Evolutionary conservation across 2,888 invertebrate species (phyloP).

Genomic region (Crioceris asparagi): DNA sequence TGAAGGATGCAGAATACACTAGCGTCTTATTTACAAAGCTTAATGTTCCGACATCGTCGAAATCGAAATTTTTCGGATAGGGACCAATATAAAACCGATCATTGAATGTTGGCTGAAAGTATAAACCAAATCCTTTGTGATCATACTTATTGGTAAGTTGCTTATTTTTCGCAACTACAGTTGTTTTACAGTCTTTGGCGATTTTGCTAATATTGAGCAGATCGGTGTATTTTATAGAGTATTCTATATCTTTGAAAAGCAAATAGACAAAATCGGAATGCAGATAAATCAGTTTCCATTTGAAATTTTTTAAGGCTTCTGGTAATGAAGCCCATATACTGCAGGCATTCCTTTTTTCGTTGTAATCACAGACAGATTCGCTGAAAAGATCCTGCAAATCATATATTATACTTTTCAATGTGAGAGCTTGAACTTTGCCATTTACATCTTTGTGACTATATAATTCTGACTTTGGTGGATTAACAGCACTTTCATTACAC

Average conservation of each 20-base stretch:
- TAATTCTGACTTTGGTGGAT: too few relatives aligned
- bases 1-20: constrained; percentile 26
- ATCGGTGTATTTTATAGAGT: constrained; percentile 44
- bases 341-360: constrained; percentile 16
- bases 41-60: constrained; percentile 31
- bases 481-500: too few relatives aligned
- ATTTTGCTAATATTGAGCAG: constrained; percentile 33
- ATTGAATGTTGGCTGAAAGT: constrained; percentile 27
- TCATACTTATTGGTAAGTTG: constrained; percentile 19
- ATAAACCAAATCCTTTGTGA: constrained; percentile 31
- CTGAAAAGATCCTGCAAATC: constrained; percentile 15
- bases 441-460: constrained; percentile 22
- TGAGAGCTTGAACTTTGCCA: constrained; percentile 12
- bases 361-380: constrained; percentile 5
- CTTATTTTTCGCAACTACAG: constrained; percentile 30
- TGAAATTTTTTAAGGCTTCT: constrained; percentile 12
- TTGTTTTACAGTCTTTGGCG: constrained; percentile 35
- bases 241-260: constrained; percentile 41
- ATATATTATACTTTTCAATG: constrained; percentile 28
- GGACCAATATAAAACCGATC: constrained; percentile 37
- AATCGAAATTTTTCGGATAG: constrained; percentile 22
- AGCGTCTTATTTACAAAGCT: constrained; percentile 27
- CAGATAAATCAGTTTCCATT: constrained; percentile 47
- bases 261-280: constrained; percentile 46
- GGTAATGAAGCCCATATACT: constrained; percentile 21